Base-by-base conservation (phyloP, 2,888 invertebrate genomes). In the Myopa testacea region DNA sequence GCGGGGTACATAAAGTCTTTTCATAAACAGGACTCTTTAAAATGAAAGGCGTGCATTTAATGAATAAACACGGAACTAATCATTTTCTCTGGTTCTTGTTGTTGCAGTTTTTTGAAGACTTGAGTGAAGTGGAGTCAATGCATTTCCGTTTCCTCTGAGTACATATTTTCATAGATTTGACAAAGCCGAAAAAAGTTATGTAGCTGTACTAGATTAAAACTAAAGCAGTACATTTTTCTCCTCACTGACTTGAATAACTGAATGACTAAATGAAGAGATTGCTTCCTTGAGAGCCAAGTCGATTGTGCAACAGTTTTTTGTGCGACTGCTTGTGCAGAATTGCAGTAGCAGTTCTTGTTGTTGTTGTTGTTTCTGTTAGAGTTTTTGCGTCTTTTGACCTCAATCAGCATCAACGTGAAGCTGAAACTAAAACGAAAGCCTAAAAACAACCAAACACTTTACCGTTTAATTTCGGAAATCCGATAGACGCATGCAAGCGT, bases 291-390 rank as follows among this genome's bases (percentile, higher is more conserved):
- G 6, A 14, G 40, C 63, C 78, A 78, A 73, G 75, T 58, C 65
- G 71, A 78, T 78, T 75, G 78, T 78, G 75, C 78, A 78, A 78
- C 75, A 78, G 78, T 55, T 70, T n/a, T 60, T 65, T 65, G 70
- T 45, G 69, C 55, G 37, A 38, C 4, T 38, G 71, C 12, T 55
- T 71, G 60, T 37, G 55, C 10, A 38, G 16, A 8, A n/a, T 16
- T 4, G 37, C 34, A 26, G 26, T 26, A 1, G 70, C 38, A 40
- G 10, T 12, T 37, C 19, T 40, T 72, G 63, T 73, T 34, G 26
- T 19, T 62, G 72, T 12, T 19, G 5, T 26, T 62, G 38, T 62
- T 40, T 38, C 16, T 37, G 72, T 37, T 72, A 7, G 5, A n/a
- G 16, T 19, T 62, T 45, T 26, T 62, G 60, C 16, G 16, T 19